Evolutionary conservation across 2,113 vertebrate genomes (phyloP), one percentile per base, ranked within the genome.

Genomic region (Daboia siamensis): DNA sequence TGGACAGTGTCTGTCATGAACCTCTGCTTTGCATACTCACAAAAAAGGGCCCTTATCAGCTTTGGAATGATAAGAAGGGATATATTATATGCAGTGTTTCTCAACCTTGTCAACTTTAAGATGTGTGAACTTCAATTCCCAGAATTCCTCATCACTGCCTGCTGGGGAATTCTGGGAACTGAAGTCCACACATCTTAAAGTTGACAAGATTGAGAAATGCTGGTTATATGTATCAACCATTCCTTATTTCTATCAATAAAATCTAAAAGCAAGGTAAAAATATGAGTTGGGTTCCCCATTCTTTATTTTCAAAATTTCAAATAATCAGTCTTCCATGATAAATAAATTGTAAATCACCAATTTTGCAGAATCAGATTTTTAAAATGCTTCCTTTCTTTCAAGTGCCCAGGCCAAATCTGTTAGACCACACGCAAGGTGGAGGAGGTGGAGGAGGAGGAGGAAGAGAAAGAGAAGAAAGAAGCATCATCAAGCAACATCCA

Each of bases 401-500:
- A 98, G 98, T 95, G 52, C 91, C 96, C 64, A 95, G 92, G 20
- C 87, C 96, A 24, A 90, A 96, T 85, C 95, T 95, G 51, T 95
- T 96, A 95, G 94, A 94, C 89, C 80, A 80, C 64, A 26, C 21
- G 20, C 56, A 97, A 61, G 86, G 93, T 4, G 96, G 96, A 48
- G 86, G 90, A 2, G 90, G 96, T n/a, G 86, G 90, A 1, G 90
- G 94, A 92, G 97, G 96, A 92, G 93, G 52, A 93, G 98, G 98
- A 15, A 85, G 93, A 5, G 96, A 96, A 48, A 84, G 90, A 2
- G 90, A 93, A 92, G 97, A 96, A 93, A 93, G 57, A 94, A 98
- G 98, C 95, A 98, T 98, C 95, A 98, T 98, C 93, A 97, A 98
- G 87, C 96, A 95, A 64, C 97, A 98, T 59, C 98, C 98, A 0